Conservation (phyloP, 2,797 vertebrate genomes). For the Falco naumanni region DNA sequence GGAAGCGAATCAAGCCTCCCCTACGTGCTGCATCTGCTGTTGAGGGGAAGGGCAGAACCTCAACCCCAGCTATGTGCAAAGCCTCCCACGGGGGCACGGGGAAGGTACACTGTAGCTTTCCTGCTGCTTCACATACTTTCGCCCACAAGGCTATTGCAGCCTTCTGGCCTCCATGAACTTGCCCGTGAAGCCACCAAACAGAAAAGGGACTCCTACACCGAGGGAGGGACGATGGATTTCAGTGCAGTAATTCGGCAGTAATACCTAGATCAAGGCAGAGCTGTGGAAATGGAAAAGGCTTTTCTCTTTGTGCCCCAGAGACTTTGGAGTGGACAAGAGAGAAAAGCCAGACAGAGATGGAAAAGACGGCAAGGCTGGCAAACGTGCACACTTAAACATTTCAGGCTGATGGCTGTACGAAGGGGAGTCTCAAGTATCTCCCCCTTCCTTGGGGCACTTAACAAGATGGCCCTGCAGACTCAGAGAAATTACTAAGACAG, state of each 20-base stretch:
- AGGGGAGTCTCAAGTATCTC: not conserved
- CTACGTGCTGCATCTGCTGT: slow-evolving; percentile 5
- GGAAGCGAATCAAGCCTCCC: not conserved
- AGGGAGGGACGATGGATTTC: not conserved
- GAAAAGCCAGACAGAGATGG: not conserved
- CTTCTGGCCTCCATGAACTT: not conserved
- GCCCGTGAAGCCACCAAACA: not conserved
- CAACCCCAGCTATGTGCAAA: not conserved
- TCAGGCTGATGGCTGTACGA: not conserved
- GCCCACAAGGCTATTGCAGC: not conserved
- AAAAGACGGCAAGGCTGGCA: not conserved
- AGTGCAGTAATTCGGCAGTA: rapidly evolving
- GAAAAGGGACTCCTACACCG: not conserved
- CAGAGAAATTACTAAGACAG: not conserved
- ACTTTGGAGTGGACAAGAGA: not conserved
- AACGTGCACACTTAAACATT: rapidly evolving
- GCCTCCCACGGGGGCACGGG: not conserved
- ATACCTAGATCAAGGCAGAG: not conserved
- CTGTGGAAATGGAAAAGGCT: not conserved
- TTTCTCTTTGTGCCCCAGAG: rapidly evolving
- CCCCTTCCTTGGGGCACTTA: not conserved
- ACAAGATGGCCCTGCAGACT: not conserved
- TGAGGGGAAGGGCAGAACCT: not conserved
- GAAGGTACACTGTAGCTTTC: not conserved
- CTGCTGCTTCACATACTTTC: not conserved